These are phyloP conservation scores for Sapajus apella DNA, from an alignment of 2,113 vertebrate species.

Conservation along the genomic window DNA sequence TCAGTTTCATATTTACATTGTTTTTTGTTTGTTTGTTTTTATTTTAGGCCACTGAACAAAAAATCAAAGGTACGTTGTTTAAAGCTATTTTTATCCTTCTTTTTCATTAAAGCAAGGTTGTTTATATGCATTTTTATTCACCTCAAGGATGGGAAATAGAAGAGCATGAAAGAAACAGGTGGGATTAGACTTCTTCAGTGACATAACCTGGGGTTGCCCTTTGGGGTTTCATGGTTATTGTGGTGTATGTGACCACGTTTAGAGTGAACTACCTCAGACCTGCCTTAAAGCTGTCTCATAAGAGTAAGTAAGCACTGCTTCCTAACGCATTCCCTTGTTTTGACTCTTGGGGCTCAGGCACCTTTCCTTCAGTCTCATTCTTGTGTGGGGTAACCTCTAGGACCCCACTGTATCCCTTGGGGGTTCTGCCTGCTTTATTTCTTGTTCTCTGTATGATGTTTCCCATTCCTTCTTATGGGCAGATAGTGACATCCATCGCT, in stretches of 20 bases:
- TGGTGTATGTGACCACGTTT: neutral
- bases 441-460: neutral
- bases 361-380: neutral
- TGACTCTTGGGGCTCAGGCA: neutral
- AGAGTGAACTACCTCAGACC: neutral
- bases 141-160: conserved; percentile 41
- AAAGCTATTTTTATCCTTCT: conserved; percentile 72
- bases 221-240: neutral
- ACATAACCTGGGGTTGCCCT: neutral
- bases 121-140: conserved; percentile 60
- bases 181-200: neutral
- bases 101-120: conserved; percentile 46
- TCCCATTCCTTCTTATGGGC: neutral
- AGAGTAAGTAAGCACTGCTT: neutral
- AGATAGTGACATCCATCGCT: neutral
- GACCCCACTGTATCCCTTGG: neutral
- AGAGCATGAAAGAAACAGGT: neutral
- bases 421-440: neutral
- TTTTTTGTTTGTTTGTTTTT: conserved; percentile 86
- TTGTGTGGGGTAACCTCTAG: neutral
- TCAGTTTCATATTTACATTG: conserved; percentile 82
- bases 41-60: conserved; percentile 92
- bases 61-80: conserved; percentile 90
- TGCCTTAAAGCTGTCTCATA: neutral
- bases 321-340: neutral